Base-by-base conservation (phyloP, 2,797 vertebrate species). In the Sebastolobus altivelis region DNA sequence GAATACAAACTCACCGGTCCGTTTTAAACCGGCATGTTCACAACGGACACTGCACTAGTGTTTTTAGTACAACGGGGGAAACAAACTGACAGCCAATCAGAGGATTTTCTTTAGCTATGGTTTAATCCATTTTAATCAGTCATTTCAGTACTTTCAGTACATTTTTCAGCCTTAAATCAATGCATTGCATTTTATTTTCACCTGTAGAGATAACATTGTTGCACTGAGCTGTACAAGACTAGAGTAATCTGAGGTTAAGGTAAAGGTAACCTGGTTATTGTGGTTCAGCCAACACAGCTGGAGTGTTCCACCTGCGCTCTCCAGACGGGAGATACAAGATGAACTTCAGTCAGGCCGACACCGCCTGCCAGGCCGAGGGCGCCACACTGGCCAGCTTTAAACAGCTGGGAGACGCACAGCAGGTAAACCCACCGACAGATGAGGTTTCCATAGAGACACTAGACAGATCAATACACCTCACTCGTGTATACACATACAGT, bases 391-490 rank as follows among this genome's bases (percentile, higher is more conserved):
- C 97, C 67, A 97, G 91, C 0, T 89, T 97, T 62, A 91, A 66
- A 63, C 98, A 99, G 90, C 93, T 99, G 66, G 96, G 96, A 0
- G 96, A 97, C 4, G 98, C 98, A 0, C 98, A 99, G 81, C 97
- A 99, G 98, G 98, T 99, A 79, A 71, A 72, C 43, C 2, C 10
- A 35, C 79, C 27, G 27, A 1, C 38, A 55, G 35, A 7, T 12
- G 12, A 5, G 40, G 60, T 81, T 84, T 75, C 63, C 67, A 66
- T 46, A 29, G 66, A 66, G 65, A 80, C 56, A 14, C 12, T 18
- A 56, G 8, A 54, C 29, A 6, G 10, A 40, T 43, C 20, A 0
- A 75, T 66, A 38, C 37, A 40, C 29, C 25, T 18, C 37, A 11
- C 6, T 56, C 58, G n/a, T 9, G 25, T 7, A 58, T 18, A 62